These are phyloP conservation scores for Proales similis DNA, from an alignment of 1,140 invertebrate genomes.

Conservation along the genomic window DNA sequence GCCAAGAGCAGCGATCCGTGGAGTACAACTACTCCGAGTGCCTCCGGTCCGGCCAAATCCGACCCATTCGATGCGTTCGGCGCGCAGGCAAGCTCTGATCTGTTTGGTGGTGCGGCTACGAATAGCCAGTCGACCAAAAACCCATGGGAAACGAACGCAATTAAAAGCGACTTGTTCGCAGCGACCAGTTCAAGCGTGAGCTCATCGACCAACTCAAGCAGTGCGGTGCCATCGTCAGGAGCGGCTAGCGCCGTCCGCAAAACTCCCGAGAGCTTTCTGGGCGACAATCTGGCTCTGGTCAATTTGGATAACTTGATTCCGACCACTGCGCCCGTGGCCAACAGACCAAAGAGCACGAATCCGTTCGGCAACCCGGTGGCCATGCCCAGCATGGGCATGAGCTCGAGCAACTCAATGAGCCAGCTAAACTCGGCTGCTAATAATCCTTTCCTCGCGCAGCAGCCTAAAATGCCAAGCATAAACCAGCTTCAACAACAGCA, in stretches of 20 bases:
- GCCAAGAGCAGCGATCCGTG: not conserved
- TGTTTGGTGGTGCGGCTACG: no score
- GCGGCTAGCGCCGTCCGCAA: not conserved
- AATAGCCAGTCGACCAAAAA: not conserved
- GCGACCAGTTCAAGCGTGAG: no score
- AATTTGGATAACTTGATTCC: constrained; percentile 37
- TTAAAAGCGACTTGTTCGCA: no score
- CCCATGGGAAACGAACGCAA: no score
- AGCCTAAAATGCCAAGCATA: constrained; percentile 25
- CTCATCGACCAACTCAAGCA: not conserved
- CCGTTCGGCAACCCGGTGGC: constrained; percentile 26
- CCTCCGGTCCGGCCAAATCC: not conserved
- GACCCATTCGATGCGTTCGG: not conserved
- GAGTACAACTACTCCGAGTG: not conserved
- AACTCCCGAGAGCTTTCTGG: constrained; percentile 36
- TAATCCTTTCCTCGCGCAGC: constrained; percentile 18
- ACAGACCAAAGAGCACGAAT: constrained; percentile 23
- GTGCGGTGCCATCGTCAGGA: not conserved
- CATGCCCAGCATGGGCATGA: not conserved
- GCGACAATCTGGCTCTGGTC: constrained; percentile 22
- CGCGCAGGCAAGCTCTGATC: not conserved
- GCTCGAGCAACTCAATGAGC: not conserved
- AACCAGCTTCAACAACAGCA: constrained; percentile 35
- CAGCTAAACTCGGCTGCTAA: no score
- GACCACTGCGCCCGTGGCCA: not conserved